These are phyloP conservation scores for Mesocricetus auratus DNA, from an alignment of 2,113 vertebrate species.

Conservation along the genomic window DNA sequence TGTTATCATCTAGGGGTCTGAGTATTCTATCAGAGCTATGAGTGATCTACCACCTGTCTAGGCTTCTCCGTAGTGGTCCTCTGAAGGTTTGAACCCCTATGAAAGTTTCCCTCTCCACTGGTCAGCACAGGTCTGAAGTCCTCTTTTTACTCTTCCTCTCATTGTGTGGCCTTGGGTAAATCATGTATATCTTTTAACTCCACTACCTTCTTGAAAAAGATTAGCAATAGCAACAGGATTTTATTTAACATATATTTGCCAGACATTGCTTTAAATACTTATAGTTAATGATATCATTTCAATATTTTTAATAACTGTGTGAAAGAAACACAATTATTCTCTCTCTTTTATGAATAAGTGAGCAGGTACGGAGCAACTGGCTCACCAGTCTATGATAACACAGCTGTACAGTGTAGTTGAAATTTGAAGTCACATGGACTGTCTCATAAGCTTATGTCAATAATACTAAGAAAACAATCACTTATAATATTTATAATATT, in stretches of 20 bases:
- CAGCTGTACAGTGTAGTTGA: neutral
- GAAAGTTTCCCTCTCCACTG: neutral
- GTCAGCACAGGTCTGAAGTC: neutral
- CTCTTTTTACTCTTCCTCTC: neutral
- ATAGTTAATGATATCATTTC: neutral
- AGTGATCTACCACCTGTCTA: neutral
- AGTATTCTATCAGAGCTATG: neutral
- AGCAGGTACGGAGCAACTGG: neutral
- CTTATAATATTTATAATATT: neutral
- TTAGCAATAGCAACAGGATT: neutral
- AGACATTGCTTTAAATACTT: neutral
- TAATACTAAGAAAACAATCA: neutral
- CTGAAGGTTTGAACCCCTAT: neutral
- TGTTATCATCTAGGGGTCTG: neutral
- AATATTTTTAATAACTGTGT: neutral
- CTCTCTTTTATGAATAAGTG: neutral
- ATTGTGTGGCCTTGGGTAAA: neutral
- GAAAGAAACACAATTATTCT: neutral
- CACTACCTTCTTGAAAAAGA: neutral
- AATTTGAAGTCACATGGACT: neutral
- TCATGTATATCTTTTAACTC: neutral
- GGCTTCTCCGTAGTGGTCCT: neutral
- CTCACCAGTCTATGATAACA: neutral
- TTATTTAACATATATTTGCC: constrained; percentile 9
- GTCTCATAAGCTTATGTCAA: neutral